Percentiles rank a stretch among this genome's conserved stretches.
These are phyloP conservation scores for Apamea crenata DNA, from an alignment of 2,888 invertebrate genomes.

Conservation along the genomic window DNA sequence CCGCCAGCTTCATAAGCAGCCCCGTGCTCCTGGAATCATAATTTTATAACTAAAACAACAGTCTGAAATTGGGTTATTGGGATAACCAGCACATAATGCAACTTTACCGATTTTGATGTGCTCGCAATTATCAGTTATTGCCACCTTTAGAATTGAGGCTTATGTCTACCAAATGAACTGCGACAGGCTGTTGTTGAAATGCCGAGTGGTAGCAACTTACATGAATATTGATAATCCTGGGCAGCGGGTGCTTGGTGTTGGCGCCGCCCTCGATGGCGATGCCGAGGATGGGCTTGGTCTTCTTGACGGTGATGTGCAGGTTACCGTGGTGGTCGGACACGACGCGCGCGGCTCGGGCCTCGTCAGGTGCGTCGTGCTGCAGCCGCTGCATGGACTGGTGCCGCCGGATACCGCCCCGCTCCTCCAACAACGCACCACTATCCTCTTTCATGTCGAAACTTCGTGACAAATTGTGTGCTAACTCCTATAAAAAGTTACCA, in stretches of 20 bases:
- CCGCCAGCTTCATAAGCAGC: conserved; percentile 98
- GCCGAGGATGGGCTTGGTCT: conserved; percentile 98
- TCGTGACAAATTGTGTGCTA: conserved; percentile 96
- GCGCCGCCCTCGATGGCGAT: conserved; percentile 99
- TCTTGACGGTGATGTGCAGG: conserved; percentile 96
- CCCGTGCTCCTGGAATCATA: conserved; percentile 95
- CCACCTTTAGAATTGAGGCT: too few relatives aligned
- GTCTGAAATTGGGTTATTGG: neutral
- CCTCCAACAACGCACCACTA: conserved; percentile 93
- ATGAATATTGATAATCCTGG: conserved; percentile 98
- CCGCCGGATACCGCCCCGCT: conserved; percentile 92
- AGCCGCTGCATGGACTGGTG: conserved; percentile 95
- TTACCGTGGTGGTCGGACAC: conserved; percentile 96
- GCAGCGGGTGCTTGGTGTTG: conserved; percentile 98
- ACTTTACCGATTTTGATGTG: neutral
- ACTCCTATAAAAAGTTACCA: conserved; percentile 91
- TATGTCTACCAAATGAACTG: neutral
- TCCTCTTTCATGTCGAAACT: conserved; percentile 97
- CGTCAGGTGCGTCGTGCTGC: conserved; percentile 90
- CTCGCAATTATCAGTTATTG: neutral
- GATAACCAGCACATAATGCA: neutral
- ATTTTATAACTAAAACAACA: neutral
- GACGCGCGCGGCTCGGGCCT: conserved; percentile 91
- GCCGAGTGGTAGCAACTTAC: conserved; percentile 89
- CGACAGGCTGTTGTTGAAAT: conserved; percentile 1